Evolutionary conservation across 1,140 invertebrate species (phyloP).

Genomic region (Scylla paramamosain): DNA sequence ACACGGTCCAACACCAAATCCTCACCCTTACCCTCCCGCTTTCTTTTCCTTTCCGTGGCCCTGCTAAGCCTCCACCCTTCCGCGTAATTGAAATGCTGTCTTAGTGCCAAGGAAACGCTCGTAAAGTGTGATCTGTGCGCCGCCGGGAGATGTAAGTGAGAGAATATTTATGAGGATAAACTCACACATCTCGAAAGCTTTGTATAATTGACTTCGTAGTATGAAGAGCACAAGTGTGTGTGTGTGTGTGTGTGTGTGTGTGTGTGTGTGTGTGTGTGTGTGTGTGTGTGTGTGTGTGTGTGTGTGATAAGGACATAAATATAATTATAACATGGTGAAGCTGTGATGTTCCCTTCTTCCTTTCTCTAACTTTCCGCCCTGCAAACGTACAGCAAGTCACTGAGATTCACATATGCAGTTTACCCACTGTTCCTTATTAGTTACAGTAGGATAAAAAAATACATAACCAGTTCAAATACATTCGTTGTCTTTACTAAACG

Average conservation of each 20-base stretch:
- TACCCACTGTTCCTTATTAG: too few species aligned
- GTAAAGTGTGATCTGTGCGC: neutral
- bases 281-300: too few species aligned
- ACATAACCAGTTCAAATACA: too few species aligned
- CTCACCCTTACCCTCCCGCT: too few species aligned
- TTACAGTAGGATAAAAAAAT: too few species aligned
- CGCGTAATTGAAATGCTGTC: neutral
- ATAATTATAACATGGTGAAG: too few species aligned
- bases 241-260: neutral
- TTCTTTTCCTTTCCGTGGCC: neutral
- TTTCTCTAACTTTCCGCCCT: too few species aligned
- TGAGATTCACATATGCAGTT: too few species aligned
- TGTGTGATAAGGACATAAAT: too few species aligned
- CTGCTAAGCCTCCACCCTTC: neutral
- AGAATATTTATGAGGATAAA: constrained; percentile 16
- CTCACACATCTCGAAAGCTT: neutral
- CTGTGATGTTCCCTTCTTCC: too few species aligned
- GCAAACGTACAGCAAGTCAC: too few species aligned
- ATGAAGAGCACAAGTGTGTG: neutral
- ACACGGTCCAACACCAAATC: neutral
- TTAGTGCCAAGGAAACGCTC: neutral
- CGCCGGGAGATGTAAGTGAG: neutral
- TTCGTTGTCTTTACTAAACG: too few species aligned
- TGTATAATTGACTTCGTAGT: neutral
- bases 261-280: neutral